Evolutionary conservation across 1,140 invertebrate genomes (phyloP).

Genomic region (Drosophila lacteicornis): DNA sequence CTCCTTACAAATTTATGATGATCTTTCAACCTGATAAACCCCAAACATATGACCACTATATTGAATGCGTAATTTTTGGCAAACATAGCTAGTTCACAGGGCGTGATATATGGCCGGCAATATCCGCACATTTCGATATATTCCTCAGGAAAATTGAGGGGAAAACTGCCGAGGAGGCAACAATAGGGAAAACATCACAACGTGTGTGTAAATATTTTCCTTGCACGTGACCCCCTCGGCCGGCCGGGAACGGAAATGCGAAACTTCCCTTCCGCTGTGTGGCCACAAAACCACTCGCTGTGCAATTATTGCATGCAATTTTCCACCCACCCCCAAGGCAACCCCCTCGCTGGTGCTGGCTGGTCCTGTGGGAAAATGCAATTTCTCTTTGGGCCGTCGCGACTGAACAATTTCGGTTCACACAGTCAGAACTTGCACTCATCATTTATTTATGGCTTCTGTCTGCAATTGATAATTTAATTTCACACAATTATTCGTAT

Average conservation of each 20-base stretch:
- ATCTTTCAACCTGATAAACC: neutral
- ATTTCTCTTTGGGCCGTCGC: slow-evolving; percentile 47
- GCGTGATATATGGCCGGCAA: slow-evolving; percentile 34
- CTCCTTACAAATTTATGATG: neutral
- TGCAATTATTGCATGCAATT: slow-evolving; percentile 75
- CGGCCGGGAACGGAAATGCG: slow-evolving; percentile 56
- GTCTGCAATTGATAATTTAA: slow-evolving; percentile 79
- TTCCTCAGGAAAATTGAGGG: slow-evolving; percentile 17
- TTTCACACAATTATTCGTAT: slow-evolving; percentile 74
- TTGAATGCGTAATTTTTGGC: neutral
- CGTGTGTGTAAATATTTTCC: slow-evolving; percentile 59
- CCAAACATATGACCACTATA: neutral
- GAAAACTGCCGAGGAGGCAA: slow-evolving; percentile 22
- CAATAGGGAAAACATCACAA: slow-evolving; percentile 4
- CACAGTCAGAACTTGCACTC: slow-evolving; percentile 48
- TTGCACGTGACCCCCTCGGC: slow-evolving; percentile 50
- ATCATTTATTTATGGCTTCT: slow-evolving; percentile 71
- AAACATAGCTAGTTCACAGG: slow-evolving; percentile 24
- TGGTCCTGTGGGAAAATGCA: slow-evolving; percentile 69
- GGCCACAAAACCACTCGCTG: slow-evolving; percentile 63
- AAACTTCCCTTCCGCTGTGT: slow-evolving; percentile 41
- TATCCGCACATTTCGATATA: slow-evolving; percentile 18
- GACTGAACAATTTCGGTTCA: slow-evolving; percentile 50
- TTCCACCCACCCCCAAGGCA: slow-evolving; percentile 36
- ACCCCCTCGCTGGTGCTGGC: neutral